Percentiles rank a stretch among this genome's conserved stretches.
Conservation (phyloP, 2,888 invertebrate genomes). For the Euzophera pinguis region DNA sequence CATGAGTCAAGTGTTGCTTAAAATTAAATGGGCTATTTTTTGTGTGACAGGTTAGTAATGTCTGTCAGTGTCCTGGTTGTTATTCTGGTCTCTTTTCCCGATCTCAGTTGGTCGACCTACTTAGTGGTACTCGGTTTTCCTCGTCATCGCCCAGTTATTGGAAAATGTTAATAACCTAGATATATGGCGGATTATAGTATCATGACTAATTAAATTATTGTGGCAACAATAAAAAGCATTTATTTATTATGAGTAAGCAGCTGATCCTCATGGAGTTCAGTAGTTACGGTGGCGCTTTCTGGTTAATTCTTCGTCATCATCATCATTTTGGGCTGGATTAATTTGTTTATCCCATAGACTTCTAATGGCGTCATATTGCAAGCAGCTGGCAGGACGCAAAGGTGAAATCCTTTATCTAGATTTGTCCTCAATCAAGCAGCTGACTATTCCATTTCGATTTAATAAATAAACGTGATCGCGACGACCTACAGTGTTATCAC, state of each 20-base stretch:
- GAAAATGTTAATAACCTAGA: conserved; percentile 72
- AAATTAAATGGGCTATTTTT: conserved; percentile 8
- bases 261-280: too few relatives aligned
- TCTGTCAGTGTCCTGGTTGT: conserved; percentile 38
- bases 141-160: conserved; percentile 54
- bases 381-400: too few relatives aligned
- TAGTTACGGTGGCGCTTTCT: too few relatives aligned
- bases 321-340: too few relatives aligned
- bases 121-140: conserved; percentile 56
- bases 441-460: too few relatives aligned
- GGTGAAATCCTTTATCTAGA: too few relatives aligned
- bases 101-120: conserved; percentile 53
- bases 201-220: conserved; percentile 2
- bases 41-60: background rate
- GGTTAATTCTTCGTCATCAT: too few relatives aligned
- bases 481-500: conserved; percentile 41
- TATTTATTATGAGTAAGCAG: too few relatives aligned
- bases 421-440: too few relatives aligned
- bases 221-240: too few relatives aligned
- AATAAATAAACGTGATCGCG: background rate
- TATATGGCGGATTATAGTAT: conserved; percentile 22
- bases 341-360: too few relatives aligned
- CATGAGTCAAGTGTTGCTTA: conserved; percentile 7
- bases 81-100: conserved; percentile 50
- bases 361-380: too few relatives aligned